Base-by-base conservation (phyloP, 2,113 vertebrate species). In the Geothlypis trichas region DNA sequence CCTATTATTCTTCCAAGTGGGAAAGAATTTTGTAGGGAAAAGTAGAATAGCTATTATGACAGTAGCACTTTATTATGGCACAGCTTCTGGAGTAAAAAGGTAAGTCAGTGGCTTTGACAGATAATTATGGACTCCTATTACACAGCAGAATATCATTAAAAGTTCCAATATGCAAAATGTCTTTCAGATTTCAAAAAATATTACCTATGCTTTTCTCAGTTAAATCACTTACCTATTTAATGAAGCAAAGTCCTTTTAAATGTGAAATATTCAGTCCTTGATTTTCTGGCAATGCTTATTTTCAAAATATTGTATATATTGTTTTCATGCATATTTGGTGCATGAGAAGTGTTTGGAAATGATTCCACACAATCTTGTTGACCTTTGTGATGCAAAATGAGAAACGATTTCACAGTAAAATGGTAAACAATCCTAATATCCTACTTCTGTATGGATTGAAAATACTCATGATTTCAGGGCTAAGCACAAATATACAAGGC, bases 101-200 rank as follows among this genome's bases (percentile, higher is more conserved):
- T 66, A 87, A 90, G 71, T 83, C 31, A 5, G 69, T 73, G 81
- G 86, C 81, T 94, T 96, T 97, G 94, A 81, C 39, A 47, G 97
- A 91, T 93, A 96, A 97, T 93, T 95, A 93, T 65, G 80, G 92
- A 89, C 91, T 94, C 59, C 61, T 84, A 65, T 93, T 96, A 91
- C 79, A 77, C 37, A 87, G 65, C 8, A 91, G 84, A 93, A 95
- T 94, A 93, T 84, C n/a, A 84, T 91, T 61, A 58, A 94, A 97
- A 93, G 86, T 67, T 94, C 58, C 80, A 93, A 96, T 83, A 87
- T 44, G 47, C 72, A 86, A 95, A 96, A 90, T 51, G 30, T 65
- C 89, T 96, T 89, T 89, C 67, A 92, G 46, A 12, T 95, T 94
- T 96, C 89, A 93, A 87, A 94, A 47, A 94, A 84, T 58, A 51